phyloP scores from a whole-genome alignment of 2,888 invertebrate genomes.

The Mythimna pallens region DNA sequence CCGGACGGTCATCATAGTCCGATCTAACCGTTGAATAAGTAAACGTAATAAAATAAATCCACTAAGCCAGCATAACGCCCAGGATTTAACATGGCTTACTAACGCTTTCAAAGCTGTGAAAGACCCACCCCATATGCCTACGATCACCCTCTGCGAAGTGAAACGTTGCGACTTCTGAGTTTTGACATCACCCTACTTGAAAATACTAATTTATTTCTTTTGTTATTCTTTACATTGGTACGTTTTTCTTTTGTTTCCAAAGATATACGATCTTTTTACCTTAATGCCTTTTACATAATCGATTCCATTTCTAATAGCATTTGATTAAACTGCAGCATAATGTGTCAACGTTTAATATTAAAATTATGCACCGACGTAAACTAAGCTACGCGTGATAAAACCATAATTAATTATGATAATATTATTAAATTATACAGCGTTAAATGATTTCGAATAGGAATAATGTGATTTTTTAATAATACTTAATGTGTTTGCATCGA shows the following conservation, averaged over 20 bases:
- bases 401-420: constrained; percentile 13
- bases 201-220: constrained; percentile 57
- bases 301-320: constrained; percentile 14
- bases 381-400: constrained; percentile 20
- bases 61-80: constrained; percentile 79
- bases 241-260: constrained; percentile 33
- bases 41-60: constrained; percentile 87
- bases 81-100: constrained; percentile 82
- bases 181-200: constrained; percentile 45
- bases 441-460: not conserved
- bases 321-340: constrained; percentile 6
- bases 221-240: constrained; percentile 47
- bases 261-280: constrained; percentile 16
- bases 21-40: constrained; percentile 80
- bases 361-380: constrained; percentile 16
- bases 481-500: constrained; percentile 3
- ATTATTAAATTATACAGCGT: constrained; percentile 15
- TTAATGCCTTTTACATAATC: constrained; percentile 1
- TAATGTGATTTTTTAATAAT: constrained; percentile 1
- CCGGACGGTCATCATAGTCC: constrained; percentile 75
- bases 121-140: constrained; percentile 72
- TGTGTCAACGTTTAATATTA: not conserved
- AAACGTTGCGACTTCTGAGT: constrained; percentile 56
- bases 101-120: constrained; percentile 80
- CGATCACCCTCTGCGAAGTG: constrained; percentile 61